Base-by-base conservation (phyloP, 2,797 vertebrate genomes). In the Trematomus bernacchii region DNA sequence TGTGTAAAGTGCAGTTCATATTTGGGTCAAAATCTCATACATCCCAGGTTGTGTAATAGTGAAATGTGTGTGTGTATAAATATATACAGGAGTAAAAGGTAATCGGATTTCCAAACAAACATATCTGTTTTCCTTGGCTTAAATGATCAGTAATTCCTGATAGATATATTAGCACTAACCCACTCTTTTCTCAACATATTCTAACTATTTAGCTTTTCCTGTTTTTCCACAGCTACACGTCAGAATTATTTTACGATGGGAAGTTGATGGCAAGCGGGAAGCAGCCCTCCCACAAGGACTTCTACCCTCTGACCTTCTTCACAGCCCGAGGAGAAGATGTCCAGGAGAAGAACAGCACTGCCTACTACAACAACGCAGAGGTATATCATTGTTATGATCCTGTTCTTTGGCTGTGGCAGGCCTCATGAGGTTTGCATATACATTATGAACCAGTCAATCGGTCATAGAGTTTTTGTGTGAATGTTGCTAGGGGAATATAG, bases 301-400 rank as follows among this genome's bases (percentile, higher is more conserved):
- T 99, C 94, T 99, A 99, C 86, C 98, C 98, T 19, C 93, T 99
- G 73, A 99, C 98, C 66, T 99, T 99, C 94, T 99, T 99, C 93
- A 99, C 98, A 67, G 98, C 98, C 62, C 96, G 98, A 78, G 98
- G 98, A 77, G 98, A 99, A 93, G 98, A 99, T 74, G 98, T 99
- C 9, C 98, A 99, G 90, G 98, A 99, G 89, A 99, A 99, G 93
- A 99, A 99, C 10, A 99, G 98, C 94, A 99, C 98, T 52, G 98
- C 98, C 69, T 99, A 99, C 93, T 99, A 99, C 95, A 99, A 99
- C 92, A 99, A 99, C 33, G 98, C 98, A 67, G 98, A 99, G 97
- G 98, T 99, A 94, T 66, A 3, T 9, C 33, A 27, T 18, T 15
- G 44, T 63, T 62, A 30, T 4, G n/a, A 27, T 55, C 40, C 37